Conservation (phyloP, 2,797 vertebrate genomes). For the Galago senegalensis region DNA sequence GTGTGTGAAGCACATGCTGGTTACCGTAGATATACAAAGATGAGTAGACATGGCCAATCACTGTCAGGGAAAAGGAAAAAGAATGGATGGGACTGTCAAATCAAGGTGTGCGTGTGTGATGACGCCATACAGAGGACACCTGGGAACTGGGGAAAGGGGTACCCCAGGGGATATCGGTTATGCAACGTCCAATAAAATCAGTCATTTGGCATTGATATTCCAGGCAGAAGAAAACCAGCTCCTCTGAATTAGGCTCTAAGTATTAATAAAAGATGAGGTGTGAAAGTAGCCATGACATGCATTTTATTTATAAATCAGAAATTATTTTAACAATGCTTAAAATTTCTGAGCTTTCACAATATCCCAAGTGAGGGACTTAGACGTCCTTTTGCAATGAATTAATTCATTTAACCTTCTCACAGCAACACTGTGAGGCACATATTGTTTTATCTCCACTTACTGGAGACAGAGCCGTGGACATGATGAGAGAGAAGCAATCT, state of each 20-base stretch:
- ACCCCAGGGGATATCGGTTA: background rate
- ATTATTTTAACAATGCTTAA: background rate
- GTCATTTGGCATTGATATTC: background rate
- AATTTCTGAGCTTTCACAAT: background rate
- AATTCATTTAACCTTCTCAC: background rate
- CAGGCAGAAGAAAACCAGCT: background rate
- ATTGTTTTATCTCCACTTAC: background rate
- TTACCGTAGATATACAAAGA: background rate
- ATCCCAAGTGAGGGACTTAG: background rate
- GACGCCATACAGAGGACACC: too few species aligned
- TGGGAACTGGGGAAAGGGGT: background rate
- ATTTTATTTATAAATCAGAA: constrained; percentile 25
- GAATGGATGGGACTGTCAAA: background rate
- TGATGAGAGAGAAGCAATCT: background rate
- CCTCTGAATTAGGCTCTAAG: background rate
- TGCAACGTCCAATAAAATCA: background rate
- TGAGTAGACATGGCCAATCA: background rate
- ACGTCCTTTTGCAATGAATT: background rate
- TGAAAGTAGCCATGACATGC: background rate
- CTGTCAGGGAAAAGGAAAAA: background rate
- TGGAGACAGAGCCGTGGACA: background rate
- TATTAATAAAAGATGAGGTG: background rate
- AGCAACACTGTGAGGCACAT: background rate
- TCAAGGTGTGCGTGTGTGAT: background rate
- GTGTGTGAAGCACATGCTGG: background rate